These are phyloP conservation scores for Apocrypta bakeri DNA, from an alignment of 1,140 invertebrate species.

Conservation along the genomic window DNA sequence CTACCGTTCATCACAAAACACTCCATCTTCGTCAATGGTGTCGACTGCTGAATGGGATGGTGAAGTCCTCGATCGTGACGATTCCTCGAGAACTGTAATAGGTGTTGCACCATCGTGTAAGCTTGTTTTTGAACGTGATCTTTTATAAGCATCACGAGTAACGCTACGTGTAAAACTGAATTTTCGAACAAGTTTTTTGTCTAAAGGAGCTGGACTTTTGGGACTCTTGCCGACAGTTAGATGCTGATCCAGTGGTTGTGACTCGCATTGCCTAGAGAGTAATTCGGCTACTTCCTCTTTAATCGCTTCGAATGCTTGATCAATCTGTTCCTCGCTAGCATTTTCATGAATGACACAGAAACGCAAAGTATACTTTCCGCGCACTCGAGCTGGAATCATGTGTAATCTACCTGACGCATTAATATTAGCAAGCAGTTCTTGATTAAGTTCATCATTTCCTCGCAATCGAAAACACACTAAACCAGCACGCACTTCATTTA, in stretches of 20 bases:
- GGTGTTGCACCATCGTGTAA: conserved; percentile 81
- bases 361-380: conserved; percentile 85
- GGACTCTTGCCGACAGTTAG: conserved; percentile 68
- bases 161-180: conserved; percentile 82
- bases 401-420: conserved; percentile 92
- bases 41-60: conserved; percentile 58
- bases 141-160: conserved; percentile 78
- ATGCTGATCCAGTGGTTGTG: conserved; percentile 58
- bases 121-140: conserved; percentile 77
- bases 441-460: conserved; percentile 85
- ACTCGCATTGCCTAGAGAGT: conserved; percentile 67
- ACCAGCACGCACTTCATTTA: conserved; percentile 86
- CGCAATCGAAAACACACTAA: conserved; percentile 82
- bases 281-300: conserved; percentile 81
- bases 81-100: conserved; percentile 78
- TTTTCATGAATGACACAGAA: conserved; percentile 90
- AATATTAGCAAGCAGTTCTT: conserved; percentile 87
- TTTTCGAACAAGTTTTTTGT: conserved; percentile 76
- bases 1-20: conserved; percentile 71
- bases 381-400: conserved; percentile 90
- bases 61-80: conserved; percentile 24
- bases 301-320: conserved; percentile 86
- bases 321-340: conserved; percentile 84
- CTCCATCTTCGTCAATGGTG: conserved; percentile 67
- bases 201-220: conserved; percentile 75